A percentile compares a stretch with the other conserved stretches of the same genome.
phyloP scores from a whole-genome alignment of 2,888 invertebrate genomes.

The Sclerodermus sp. region DNA sequence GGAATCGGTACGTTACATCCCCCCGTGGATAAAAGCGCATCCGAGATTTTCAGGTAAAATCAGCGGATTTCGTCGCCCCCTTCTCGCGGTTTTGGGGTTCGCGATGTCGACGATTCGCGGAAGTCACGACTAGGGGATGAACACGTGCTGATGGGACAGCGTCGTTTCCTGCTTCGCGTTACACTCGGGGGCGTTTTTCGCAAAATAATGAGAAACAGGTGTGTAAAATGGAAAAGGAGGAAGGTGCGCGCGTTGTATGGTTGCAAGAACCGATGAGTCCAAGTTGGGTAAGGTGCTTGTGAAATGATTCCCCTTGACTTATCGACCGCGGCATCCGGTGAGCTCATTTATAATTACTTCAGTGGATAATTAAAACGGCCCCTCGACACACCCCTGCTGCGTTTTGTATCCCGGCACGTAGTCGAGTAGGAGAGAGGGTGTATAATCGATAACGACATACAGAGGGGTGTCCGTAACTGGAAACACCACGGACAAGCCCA shows the following conservation, averaged over 20 bases:
- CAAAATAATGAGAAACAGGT: neutral
- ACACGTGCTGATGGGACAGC: too few relatives aligned
- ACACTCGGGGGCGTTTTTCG: too few relatives aligned
- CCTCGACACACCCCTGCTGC: constrained; percentile 30
- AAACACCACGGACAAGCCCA: constrained; percentile 33
- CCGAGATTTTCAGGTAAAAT: too few relatives aligned
- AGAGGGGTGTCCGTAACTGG: constrained; percentile 42
- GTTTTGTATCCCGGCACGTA: constrained; percentile 17
- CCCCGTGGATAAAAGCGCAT: too few relatives aligned
- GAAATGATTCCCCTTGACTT: constrained; percentile 22
- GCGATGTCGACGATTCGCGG: too few relatives aligned
- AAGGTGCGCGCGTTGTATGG: neutral
- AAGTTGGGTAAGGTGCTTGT: neutral
- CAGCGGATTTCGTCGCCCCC: too few relatives aligned
- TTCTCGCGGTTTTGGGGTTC: too few relatives aligned
- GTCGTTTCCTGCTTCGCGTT: too few relatives aligned
- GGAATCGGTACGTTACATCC: too few relatives aligned
- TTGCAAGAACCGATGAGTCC: too few relatives aligned
- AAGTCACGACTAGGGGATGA: too few relatives aligned
- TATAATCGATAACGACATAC: constrained; percentile 51
- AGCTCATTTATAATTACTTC: constrained; percentile 38
- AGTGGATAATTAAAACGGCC: constrained; percentile 42
- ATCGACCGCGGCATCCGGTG: constrained; percentile 20
- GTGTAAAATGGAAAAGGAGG: neutral
- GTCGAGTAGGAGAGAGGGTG: constrained; percentile 28